phyloP scores from a whole-genome alignment of 2,797 vertebrate species.

The Mallotus villosus region DNA sequence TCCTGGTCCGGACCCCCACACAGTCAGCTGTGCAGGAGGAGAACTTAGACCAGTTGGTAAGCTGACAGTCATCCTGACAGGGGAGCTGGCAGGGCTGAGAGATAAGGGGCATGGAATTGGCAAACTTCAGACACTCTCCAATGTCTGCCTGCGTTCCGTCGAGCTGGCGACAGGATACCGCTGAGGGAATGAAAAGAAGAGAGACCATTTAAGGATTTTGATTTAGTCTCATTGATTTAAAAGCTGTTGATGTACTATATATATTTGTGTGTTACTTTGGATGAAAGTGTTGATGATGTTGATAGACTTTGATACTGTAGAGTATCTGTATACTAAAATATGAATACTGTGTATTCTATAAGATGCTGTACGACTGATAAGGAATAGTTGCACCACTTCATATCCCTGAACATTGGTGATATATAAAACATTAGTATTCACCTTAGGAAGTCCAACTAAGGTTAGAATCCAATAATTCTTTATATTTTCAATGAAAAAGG shows the following conservation, averaged over 20 bases:
- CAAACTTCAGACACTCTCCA: slow-evolving; percentile 83
- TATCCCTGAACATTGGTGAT: background rate
- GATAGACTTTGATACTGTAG: no score
- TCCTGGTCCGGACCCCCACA: slow-evolving; percentile 91
- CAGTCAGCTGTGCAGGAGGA: slow-evolving; percentile 94
- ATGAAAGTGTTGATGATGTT: no score
- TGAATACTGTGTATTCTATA: no score
- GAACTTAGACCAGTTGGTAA: slow-evolving; percentile 97
- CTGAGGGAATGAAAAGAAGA: slow-evolving; percentile 69
- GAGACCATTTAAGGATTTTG: slow-evolving; percentile 24
- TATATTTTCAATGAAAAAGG: slow-evolving; percentile 50
- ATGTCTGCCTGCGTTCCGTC: slow-evolving; percentile 89
- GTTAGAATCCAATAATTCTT: slow-evolving; percentile 6
- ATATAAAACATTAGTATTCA: background rate
- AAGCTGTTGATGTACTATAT: no score
- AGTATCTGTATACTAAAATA: no score
- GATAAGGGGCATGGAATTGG: slow-evolving; percentile 84
- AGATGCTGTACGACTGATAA: no score
- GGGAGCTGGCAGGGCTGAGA: slow-evolving; percentile 93
- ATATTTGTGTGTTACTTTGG: no score
- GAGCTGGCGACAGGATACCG: slow-evolving; percentile 93
- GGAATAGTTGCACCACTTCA: background rate
- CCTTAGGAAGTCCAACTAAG: background rate
- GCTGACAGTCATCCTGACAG: slow-evolving; percentile 97
- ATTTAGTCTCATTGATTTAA: slow-evolving; percentile 18